Percentiles rank a stretch among this genome's conserved stretches.
Conservation (phyloP, 2,797 vertebrate genomes). For the Pseudotriccus pelzelni region DNA sequence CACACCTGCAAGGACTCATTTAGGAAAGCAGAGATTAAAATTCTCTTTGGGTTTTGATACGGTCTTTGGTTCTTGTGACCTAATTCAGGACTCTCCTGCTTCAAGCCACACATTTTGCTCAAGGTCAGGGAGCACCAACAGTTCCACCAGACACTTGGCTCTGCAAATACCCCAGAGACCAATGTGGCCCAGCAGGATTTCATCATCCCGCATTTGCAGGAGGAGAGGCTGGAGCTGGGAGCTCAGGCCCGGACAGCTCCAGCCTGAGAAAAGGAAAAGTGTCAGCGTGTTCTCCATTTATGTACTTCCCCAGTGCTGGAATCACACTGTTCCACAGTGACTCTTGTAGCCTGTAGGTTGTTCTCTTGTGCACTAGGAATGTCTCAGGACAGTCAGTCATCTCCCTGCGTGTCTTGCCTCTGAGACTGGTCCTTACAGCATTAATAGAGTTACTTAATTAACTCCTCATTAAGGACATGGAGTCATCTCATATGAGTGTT, state of each 20-base stretch:
- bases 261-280: not conserved
- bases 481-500: not conserved
- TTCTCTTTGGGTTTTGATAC: not conserved
- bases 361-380: not conserved
- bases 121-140: not conserved
- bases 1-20: not conserved
- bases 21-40: not conserved
- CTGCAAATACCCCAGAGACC: not conserved
- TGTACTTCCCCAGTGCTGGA: not conserved
- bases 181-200: not conserved
- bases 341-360: not conserved
- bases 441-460: conserved; percentile 9
- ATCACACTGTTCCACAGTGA: not conserved
- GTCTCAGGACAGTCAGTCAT: not conserved
- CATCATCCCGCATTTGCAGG: rapidly evolving
- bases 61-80: not conserved
- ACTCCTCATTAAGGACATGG: conserved; percentile 18
- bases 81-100: not conserved
- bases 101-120: not conserved
- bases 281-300: not conserved
- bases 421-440: not conserved
- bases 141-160: not conserved
- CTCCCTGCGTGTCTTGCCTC: not conserved
- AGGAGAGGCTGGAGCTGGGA: not conserved
- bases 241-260: not conserved